Base-by-base conservation (phyloP, 2,797 vertebrate genomes). In the Chromis chromis region DNA sequence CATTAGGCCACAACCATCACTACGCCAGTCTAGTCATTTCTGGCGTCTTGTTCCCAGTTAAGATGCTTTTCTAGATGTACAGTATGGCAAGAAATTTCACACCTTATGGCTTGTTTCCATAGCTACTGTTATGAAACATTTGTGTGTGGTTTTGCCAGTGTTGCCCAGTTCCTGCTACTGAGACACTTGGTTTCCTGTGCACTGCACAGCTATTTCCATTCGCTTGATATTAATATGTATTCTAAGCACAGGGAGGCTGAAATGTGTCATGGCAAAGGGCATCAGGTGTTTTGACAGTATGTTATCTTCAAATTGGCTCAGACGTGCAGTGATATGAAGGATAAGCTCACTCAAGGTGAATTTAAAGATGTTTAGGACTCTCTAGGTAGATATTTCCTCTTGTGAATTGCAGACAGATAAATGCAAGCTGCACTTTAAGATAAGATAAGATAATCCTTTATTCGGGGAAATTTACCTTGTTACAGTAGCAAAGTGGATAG, bases 81-180 rank as follows among this genome's bases (percentile, higher is more conserved):
- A 58, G n/a, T 66, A 52, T 75, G 73, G 61, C 52, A 65, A 33
- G 66, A 70, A 60, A 74, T 66, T 21, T 79, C 8, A 48, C 55
- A 50, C 0, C 22, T 28, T 61, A 59, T 67, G n/a, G 28, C 27
- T 56, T 22, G 85, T 89, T 72, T 64, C 88, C 77, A 89, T 88
- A 63, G 87, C 4, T 22, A 76, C 83, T 40, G 58, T 81, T 79
- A 31, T 69, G 64, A 89, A 86, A 89, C 62, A 31, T 58, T 70
- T 44, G 58, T 58, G 36, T 90, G 89, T 86, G 88, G 86, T 86
- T 74, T 22, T 89, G 75, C 87, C 85, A 83, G 7, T n/a, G 49
- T n/a, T 77, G 55, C 72, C 81, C 65, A 55, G 59, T 86, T 89
- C 73, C 82, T 80, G 74, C 70, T 79, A 24, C 14, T 58, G 22